A percentile compares a stretch with the other conserved stretches of the same genome.
Conservation (phyloP, 2,797 vertebrate species). For the Antrozous pallidus region DNA sequence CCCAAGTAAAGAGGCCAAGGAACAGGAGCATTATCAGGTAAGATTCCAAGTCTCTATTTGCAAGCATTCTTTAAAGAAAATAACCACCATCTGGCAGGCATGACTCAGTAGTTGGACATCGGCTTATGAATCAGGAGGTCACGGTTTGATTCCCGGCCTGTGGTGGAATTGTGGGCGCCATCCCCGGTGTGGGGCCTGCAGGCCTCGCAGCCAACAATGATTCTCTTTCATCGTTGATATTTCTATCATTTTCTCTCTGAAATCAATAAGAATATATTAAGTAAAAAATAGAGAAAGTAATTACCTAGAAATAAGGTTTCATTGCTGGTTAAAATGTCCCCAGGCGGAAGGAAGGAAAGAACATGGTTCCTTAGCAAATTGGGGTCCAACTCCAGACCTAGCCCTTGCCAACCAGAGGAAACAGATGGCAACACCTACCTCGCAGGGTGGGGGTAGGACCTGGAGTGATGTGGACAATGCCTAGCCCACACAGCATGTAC, state of each 20-base stretch:
- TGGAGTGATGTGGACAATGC: background rate
- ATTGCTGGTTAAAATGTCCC: background rate
- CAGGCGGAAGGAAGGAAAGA: background rate
- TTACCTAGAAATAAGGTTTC: background rate
- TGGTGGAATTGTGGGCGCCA: no score
- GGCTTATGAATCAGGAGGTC: no score
- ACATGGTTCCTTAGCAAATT: background rate
- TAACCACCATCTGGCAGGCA: no score
- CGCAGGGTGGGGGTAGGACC: background rate
- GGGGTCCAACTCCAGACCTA: background rate
- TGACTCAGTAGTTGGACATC: no score
- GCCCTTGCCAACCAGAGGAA: background rate
- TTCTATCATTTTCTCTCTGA: no score
- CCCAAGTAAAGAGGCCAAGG: background rate
- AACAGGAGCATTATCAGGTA: background rate
- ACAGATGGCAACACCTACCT: background rate
- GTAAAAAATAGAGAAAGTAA: no score
- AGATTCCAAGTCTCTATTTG: background rate
- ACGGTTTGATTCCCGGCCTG: no score
- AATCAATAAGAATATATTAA: no score
- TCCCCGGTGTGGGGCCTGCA: no score
- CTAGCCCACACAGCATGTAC: background rate
- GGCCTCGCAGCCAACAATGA: no score
- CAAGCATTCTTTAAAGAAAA: background rate
- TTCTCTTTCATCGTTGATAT: no score